Base-by-base conservation (phyloP, 2,797 vertebrate species). In the Crenuchus spilurus region DNA sequence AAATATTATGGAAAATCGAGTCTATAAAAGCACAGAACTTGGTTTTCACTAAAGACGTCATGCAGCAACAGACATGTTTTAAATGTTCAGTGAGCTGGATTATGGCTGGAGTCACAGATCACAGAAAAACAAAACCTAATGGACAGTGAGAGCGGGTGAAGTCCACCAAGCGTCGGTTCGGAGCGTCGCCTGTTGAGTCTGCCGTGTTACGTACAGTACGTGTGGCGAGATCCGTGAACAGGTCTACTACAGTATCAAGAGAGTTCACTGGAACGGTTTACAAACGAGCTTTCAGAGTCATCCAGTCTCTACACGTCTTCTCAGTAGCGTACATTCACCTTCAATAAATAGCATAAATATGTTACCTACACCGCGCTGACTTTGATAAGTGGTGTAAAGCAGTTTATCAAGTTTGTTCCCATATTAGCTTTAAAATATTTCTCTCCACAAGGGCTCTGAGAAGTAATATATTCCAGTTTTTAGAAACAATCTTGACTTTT, bases 341-440 rank as follows among this genome's bases (percentile, higher is more conserved):
- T 92, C 90, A 93, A 94, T 94, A 94, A 94, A 93, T 94, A 94
- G 87, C 88, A 93, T 92, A 93, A 93, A 93, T 93, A 93, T 84
- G 85, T 84, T 84, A 70, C 73, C 84, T 54, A 79, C 28, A 79
- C 86, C 80, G 81, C 77, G 74, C 82, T 80, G 74, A 84, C 86
- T 79, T 82, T 49, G 67, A 85, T 18, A 70, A 84, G 61, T 4
- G 57, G 79, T 77, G 74, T 60, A 68, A 73, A 18, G 24, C 75
- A 60, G 74, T 76, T 74, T 82, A 80, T 86, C 76, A 76, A 72
- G 77, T 84, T 65, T 76, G 83, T 24, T 52, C 26, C 7, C 11
- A 7, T 24, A 62, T 42, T 13, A 41, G 51, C 51, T 58, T 58
- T 80, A 84, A 79, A 80, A 83, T 30, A 78, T 77, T 80, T 44